Percentiles rank a stretch among this genome's conserved stretches.
These are phyloP conservation scores for Zhuqinia jingwanae DNA, from an alignment of 2,888 invertebrate species.

Conservation along the genomic window DNA sequence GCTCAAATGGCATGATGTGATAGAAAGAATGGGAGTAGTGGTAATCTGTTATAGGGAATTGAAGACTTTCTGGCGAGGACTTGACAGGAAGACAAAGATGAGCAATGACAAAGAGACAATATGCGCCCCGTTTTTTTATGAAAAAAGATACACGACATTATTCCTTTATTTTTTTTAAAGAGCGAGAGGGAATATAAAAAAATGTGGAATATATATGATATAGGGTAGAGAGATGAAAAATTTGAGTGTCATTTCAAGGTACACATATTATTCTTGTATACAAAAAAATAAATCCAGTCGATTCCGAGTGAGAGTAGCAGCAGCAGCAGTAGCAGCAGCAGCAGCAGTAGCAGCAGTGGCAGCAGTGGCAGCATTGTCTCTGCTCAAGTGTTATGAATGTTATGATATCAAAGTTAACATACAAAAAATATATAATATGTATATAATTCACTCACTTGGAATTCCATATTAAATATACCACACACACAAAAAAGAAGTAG, in stretches of 20 bases:
- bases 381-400: neutral
- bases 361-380: too few species aligned
- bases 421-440: too few species aligned
- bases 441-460: slow-evolving; percentile 2
- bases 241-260: slow-evolving; percentile 52
- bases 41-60: slow-evolving; percentile 41
- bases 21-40: neutral
- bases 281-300: too few species aligned
- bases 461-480: slow-evolving; percentile 9
- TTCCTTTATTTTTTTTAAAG: too few species aligned
- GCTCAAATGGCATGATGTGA: neutral
- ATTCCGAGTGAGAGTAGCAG: too few species aligned
- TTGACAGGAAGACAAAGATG: slow-evolving; percentile 49
- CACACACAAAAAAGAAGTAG: neutral
- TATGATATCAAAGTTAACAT: slow-evolving; percentile 4
- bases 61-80: slow-evolving; percentile 37
- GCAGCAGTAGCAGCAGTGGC: too few species aligned
- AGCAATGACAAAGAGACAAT: slow-evolving; percentile 50
- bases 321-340: too few species aligned
- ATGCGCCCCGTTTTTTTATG: slow-evolving; percentile 30
- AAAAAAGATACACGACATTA: neutral
- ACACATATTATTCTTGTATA: slow-evolving; percentile 37
- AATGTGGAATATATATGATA: slow-evolving; percentile 3
- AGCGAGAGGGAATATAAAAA: neutral
- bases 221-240: slow-evolving; percentile 45